Base-by-base conservation (phyloP, 2,113 vertebrate genomes). In the Anser cygnoides region DNA sequence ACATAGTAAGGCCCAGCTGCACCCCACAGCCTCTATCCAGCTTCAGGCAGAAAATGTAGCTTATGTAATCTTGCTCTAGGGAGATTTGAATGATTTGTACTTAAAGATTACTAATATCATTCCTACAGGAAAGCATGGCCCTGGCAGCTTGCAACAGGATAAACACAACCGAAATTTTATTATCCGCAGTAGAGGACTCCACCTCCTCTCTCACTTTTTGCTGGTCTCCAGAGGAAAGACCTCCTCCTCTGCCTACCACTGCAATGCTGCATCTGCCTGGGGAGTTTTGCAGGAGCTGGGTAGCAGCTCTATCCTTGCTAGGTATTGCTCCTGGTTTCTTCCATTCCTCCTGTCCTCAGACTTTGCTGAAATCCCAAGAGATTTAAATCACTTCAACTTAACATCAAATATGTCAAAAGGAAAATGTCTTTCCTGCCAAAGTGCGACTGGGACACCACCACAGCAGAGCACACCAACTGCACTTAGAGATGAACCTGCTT, bases 341-440 rank as follows among this genome's bases (percentile, higher is more conserved):
- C 44, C 52, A 58, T 83, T 90, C 33, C 35, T 52, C 61, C 84
- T 89, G 81, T 78, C 39, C 71, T 10, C 73, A 90, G 80, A 86
- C 86, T 94, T 96, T 68, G 52, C 72, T 81, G 75, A 62, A 94
- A 94, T 90, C 83, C 70, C 44, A 39, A 68, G 73, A 92, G 70
- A 90, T 72, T 90, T 82, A 90, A 84, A 81, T 96, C 46, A 92
- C 68, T 96, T 93, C 43, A 95, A 54, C n/a, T 89, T 92, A 68
- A 90, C 82, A 85, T 90, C 87, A 96, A 93, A 75, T 83, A 85
- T 29, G 68, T 92, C 72, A 90, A 93, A 95, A 81, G 35, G 57
- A 88, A 94, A 91, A 70, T n/a, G 12, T 77, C 83, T 92, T 87
- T 88, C 57, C 49, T 94, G 57, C 79, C 66, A 66, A 89, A 49